Conservation (phyloP, 2,113 vertebrate genomes). For the Corythornis madagascariensis region DNA sequence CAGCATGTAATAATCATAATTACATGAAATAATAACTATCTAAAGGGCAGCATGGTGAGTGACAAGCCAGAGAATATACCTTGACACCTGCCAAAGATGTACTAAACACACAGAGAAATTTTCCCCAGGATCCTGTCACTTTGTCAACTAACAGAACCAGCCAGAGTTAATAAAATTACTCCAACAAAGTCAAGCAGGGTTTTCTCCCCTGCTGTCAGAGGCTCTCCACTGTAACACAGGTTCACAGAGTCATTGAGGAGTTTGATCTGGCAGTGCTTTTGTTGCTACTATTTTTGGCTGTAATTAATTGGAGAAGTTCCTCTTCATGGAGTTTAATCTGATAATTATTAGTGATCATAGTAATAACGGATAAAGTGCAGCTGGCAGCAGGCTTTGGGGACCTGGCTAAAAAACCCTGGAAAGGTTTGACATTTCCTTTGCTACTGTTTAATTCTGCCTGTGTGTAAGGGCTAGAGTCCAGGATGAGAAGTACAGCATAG, state of each 20-base stretch:
- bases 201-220: slow-evolving; percentile 45
- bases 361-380: slow-evolving; percentile 4
- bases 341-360: slow-evolving; percentile 4
- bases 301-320: slow-evolving; percentile 44
- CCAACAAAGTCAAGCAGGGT: slow-evolving; percentile 45
- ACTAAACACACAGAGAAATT: slow-evolving; percentile 68
- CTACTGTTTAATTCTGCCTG: background rate
- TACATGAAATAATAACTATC: slow-evolving; percentile 82
- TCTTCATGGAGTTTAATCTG: slow-evolving; percentile 23
- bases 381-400: slow-evolving; percentile 16
- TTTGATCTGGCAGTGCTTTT: slow-evolving; percentile 21
- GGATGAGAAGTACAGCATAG: background rate
- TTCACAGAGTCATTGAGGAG: background rate
- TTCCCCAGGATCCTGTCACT: slow-evolving; percentile 70
- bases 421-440: slow-evolving; percentile 4
- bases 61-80: slow-evolving; percentile 76
- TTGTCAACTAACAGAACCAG: slow-evolving; percentile 65
- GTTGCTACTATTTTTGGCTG: slow-evolving; percentile 21
- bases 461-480: background rate
- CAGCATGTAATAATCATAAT: slow-evolving; percentile 79
- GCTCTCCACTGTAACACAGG: background rate
- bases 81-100: slow-evolving; percentile 77
- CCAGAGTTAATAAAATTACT: slow-evolving; percentile 72
- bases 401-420: background rate
- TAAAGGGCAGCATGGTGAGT: slow-evolving; percentile 72